Evolutionary conservation across 2,113 vertebrate species (phyloP).

Genomic region (Perognathus longimembris): DNA sequence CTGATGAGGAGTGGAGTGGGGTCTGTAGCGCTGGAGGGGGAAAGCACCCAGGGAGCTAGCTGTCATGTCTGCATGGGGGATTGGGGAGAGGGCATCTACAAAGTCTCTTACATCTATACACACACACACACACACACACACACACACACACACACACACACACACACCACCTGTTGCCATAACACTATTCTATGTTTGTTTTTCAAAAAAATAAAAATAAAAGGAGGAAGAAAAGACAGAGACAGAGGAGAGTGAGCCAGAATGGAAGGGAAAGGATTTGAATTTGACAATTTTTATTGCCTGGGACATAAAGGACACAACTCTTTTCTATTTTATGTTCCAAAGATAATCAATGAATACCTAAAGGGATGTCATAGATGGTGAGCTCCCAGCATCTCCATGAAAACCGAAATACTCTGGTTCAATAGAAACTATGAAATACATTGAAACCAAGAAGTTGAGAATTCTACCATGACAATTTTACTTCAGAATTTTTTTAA

Average conservation of each 20-base stretch:
- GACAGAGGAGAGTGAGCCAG: no score
- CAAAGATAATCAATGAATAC: not conserved
- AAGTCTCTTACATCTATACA: no score
- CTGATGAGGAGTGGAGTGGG: not conserved
- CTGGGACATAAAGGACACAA: not conserved
- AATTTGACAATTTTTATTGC: not conserved
- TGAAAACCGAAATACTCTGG: no score
- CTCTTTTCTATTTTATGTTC: not conserved
- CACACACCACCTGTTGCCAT: not conserved
- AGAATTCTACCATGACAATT: not conserved
- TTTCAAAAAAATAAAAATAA: not conserved
- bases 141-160: not conserved
- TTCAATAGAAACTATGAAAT: not conserved
- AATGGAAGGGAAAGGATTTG: not conserved
- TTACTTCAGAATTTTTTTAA: slow-evolving; percentile 17
- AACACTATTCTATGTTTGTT: not conserved
- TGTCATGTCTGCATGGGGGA: no score
- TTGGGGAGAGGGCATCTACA: no score
- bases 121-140: fast-evolving
- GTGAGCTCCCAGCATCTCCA: not conserved
- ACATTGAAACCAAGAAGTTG: not conserved
- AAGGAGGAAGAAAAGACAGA: not conserved
- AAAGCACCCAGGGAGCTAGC: no score
- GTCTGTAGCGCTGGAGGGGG: not conserved
- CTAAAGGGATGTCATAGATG: not conserved